These are phyloP conservation scores for Carpatolechia fugitivella DNA, from an alignment of 2,888 invertebrate genomes.

Conservation along the genomic window DNA sequence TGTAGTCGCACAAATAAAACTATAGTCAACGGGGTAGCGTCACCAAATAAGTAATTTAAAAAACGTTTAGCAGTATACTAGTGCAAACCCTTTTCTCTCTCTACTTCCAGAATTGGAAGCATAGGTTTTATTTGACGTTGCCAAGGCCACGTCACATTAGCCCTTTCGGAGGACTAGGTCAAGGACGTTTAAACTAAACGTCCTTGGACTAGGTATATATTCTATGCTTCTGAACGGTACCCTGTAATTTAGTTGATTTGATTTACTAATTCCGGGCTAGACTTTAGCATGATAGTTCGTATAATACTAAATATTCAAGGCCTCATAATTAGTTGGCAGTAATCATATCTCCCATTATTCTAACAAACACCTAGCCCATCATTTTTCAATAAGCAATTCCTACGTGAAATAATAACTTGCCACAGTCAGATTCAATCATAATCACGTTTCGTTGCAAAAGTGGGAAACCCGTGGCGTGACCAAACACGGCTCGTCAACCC, in stretches of 20 bases:
- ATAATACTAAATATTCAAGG: background rate
- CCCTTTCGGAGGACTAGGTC: too few species aligned
- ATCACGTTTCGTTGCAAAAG: constrained; percentile 26
- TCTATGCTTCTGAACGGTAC: too few species aligned
- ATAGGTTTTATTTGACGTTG: background rate
- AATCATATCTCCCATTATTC: background rate
- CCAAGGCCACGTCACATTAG: too few species aligned
- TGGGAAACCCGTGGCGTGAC: constrained; percentile 45
- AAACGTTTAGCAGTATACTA: constrained; percentile 23
- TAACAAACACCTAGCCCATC: background rate
- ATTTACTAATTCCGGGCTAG: too few species aligned
- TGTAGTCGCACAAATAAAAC: constrained; percentile 12
- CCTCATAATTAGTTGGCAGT: background rate
- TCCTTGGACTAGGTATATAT: too few species aligned
- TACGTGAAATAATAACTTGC: constrained; percentile 1
- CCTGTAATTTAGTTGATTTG: too few species aligned
- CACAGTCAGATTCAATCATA: constrained; percentile 30
- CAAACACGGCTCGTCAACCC: constrained; percentile 45
- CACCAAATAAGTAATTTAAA: constrained; percentile 27
- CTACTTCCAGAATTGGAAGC: background rate
- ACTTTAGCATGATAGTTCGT: too few species aligned
- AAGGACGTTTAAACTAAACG: too few species aligned
- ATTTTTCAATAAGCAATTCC: constrained; percentile 10
- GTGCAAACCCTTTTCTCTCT: background rate
- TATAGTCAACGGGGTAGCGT: constrained; percentile 19